Percentiles rank a stretch among this genome's conserved stretches.
Conservation (phyloP, 2,888 invertebrate species). For the Pinctada fucata region DNA sequence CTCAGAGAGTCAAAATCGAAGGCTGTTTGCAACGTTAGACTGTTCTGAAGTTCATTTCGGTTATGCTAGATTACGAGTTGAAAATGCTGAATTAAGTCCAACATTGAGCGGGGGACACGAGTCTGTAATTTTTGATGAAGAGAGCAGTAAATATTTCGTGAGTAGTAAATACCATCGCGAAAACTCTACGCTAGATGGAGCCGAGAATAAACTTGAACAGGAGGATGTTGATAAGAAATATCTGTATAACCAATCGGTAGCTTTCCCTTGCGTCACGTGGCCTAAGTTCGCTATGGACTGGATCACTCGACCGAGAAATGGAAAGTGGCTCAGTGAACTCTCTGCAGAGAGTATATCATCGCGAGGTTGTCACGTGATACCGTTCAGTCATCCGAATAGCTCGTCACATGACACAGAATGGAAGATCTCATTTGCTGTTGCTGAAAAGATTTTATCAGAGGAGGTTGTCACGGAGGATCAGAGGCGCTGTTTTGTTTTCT, state of each 20-base stretch:
- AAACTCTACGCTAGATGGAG: not conserved
- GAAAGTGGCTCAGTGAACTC: not conserved
- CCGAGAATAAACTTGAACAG: not conserved
- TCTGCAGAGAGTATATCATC: not conserved
- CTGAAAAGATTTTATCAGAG: not conserved
- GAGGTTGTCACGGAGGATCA: not conserved
- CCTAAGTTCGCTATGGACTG: not conserved
- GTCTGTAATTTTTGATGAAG: slow-evolving; percentile 1
- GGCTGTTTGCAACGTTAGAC: not conserved
- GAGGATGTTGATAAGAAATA: not conserved
- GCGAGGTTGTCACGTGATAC: not conserved
- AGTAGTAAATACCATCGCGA: slow-evolving; percentile 1
- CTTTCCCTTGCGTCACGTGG: not conserved
- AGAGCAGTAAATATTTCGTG: not conserved
- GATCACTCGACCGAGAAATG: not conserved
- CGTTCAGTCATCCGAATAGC: not conserved
- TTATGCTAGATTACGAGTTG: not conserved
- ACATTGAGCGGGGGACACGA: not conserved
- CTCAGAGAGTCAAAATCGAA: not conserved
- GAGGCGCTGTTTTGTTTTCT: not conserved
- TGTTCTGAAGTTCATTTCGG: not conserved
- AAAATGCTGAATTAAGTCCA: not conserved
- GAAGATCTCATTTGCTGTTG: not conserved
- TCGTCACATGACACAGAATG: not conserved
- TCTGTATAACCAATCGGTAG: not conserved